Base-by-base conservation (phyloP, 2,113 vertebrate genomes). In the Saccopteryx leptura region DNA sequence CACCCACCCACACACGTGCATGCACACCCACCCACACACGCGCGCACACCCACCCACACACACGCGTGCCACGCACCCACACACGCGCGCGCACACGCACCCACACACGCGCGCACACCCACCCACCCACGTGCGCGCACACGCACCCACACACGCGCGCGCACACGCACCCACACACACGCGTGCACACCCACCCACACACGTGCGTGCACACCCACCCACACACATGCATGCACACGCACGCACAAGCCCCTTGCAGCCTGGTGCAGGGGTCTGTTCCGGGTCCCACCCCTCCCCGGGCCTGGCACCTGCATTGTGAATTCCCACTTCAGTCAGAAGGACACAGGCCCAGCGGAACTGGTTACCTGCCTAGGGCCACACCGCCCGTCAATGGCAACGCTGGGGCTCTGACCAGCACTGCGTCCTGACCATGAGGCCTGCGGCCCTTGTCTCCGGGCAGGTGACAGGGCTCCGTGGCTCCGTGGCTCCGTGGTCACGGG, bases 191-290 rank as follows among this genome's bases (percentile, higher is more conserved):
- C 2, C 39, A 39, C 39, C 39, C 39, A 39, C 39, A 39, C 39
- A 39, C 39, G 3, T 39, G 39, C 39, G 3, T 39, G 39, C 39
- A 39, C 39, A 39, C 39, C 2, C 39, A 39, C 39, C 18, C 4
- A 3, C 46, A 33, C 15, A 7, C 1, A 4, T 1, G 10, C 63
- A 24, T 0, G 28, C 13, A 0, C 0, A 15, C 15, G 9, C 50
- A 23, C 6, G 46, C 9, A 12, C 63, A 33, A 8, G 0, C 18
- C 14, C 14, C 52, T 9, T 7, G 23, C 31, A 5, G 13, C 39
- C 79, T 54, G 39, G 26, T 2, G 10, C 15, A 13, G 0, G n/a
- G 1, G 54, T n/a, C 71, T 26, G 19, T 24, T 7, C 63, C 15
- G 19, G 61, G 50, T 56, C 26, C 74, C 18, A 0, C 5, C 31